phyloP scores from a whole-genome alignment of 64 coral and sea anemone genomes.

The Stichodactyla helianthus region DNA sequence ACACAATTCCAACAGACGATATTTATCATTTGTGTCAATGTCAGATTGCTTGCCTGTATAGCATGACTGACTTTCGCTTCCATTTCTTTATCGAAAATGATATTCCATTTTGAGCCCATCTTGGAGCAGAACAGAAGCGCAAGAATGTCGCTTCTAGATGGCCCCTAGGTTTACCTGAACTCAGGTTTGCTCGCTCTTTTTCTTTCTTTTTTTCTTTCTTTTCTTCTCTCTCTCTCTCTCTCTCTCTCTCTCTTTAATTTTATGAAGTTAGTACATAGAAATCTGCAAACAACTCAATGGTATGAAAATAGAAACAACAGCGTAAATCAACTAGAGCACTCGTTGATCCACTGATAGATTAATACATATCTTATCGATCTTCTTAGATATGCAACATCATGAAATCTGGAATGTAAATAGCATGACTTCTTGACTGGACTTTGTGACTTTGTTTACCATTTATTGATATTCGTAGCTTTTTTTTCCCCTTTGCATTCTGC shows the following conservation, averaged over 20 bases:
- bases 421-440: neutral
- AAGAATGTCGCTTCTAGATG: neutral
- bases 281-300: neutral
- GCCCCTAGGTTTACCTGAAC: neutral
- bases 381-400: too few species aligned
- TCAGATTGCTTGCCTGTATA: neutral
- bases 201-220: too few species aligned
- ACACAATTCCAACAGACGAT: neutral
- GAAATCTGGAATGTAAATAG: neutral
- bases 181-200: too few species aligned
- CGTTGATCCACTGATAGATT: too few species aligned
- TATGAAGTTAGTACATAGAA: neutral
- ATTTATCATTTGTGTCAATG: neutral
- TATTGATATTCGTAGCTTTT: too few species aligned
- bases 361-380: too few species aligned
- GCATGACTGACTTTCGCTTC: conserved; percentile 7
- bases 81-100: neutral
- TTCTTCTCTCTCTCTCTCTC: too few species aligned
- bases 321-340: too few species aligned
- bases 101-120: neutral
- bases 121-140: neutral
- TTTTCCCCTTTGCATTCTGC: too few species aligned
- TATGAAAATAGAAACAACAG: too few species aligned
- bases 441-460: too few species aligned
- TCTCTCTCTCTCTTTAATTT: too few species aligned